phyloP scores from a whole-genome alignment of 2,797 vertebrate species.

The Meriones psammophilus region DNA sequence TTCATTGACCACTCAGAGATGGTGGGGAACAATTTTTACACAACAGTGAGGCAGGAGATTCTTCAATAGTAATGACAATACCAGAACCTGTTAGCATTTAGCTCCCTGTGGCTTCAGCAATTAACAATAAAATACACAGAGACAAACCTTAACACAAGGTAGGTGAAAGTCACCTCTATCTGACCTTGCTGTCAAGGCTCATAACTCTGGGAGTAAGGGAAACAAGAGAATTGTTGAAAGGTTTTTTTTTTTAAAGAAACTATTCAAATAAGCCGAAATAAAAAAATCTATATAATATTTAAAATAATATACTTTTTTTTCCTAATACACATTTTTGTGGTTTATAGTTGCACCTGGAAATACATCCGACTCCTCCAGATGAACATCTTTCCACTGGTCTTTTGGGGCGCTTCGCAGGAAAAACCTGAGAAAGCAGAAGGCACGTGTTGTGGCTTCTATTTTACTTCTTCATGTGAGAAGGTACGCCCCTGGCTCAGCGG shows the following conservation, averaged over 20 bases:
- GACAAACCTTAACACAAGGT: too few relatives aligned
- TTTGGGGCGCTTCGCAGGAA: background rate
- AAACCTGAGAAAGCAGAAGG: background rate
- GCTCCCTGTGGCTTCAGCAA: too few relatives aligned
- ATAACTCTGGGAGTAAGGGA: constrained; percentile 5
- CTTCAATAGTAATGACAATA: too few relatives aligned
- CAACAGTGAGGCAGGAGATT: too few relatives aligned
- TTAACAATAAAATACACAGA: too few relatives aligned
- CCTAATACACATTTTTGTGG: background rate
- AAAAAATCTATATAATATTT: background rate
- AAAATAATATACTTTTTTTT: background rate
- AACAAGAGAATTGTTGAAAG: background rate
- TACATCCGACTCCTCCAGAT: background rate
- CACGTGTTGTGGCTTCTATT: background rate
- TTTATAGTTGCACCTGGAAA: background rate
- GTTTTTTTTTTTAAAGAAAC: background rate
- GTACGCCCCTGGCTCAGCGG: background rate
- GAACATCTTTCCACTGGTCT: background rate
- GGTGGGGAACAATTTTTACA: too few relatives aligned
- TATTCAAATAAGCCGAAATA: constrained; percentile 35
- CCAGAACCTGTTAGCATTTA: too few relatives aligned
- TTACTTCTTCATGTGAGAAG: background rate
- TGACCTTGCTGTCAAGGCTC: background rate
- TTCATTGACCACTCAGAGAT: too few relatives aligned
- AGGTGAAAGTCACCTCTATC: too few relatives aligned